These are phyloP conservation scores for Nothoprocta perdicaria DNA, from an alignment of 2,113 vertebrate species.

Conservation along the genomic window DNA sequence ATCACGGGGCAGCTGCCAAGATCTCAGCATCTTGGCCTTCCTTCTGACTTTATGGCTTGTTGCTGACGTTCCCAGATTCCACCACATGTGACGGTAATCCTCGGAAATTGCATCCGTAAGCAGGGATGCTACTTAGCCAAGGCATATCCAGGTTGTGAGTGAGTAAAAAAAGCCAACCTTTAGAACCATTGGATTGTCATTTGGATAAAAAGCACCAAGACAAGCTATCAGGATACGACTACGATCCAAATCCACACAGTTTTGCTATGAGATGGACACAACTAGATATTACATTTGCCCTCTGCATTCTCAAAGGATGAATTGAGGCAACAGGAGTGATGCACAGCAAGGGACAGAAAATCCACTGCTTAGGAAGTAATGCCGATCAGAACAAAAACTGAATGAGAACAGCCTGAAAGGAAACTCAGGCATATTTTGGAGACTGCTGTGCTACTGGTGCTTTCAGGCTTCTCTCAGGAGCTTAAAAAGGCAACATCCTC, in stretches of 20 bases:
- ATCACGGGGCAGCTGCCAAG: neutral
- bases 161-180: neutral
- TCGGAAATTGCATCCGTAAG: conserved; percentile 4
- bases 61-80: conserved; percentile 9
- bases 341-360: neutral
- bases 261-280: neutral
- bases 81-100: neutral
- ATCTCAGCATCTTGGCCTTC: neutral
- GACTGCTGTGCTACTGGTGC: neutral
- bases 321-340: neutral
- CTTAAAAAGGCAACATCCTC: neutral
- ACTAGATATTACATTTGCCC: neutral
- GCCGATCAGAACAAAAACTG: neutral
- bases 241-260: neutral
- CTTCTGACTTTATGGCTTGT: conserved; percentile 1
- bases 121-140: neutral
- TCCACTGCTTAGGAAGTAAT: neutral
- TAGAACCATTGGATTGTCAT: neutral
- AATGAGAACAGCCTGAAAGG: neutral
- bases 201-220: neutral
- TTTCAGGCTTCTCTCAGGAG: neutral
- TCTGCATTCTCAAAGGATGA: neutral
- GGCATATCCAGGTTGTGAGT: neutral
- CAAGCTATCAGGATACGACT: neutral
- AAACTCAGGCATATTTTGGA: neutral